Evolutionary conservation across 2,113 vertebrate genomes (phyloP), one percentile per base, ranked within the genome.

Genomic region (Garra rufa): DNA sequence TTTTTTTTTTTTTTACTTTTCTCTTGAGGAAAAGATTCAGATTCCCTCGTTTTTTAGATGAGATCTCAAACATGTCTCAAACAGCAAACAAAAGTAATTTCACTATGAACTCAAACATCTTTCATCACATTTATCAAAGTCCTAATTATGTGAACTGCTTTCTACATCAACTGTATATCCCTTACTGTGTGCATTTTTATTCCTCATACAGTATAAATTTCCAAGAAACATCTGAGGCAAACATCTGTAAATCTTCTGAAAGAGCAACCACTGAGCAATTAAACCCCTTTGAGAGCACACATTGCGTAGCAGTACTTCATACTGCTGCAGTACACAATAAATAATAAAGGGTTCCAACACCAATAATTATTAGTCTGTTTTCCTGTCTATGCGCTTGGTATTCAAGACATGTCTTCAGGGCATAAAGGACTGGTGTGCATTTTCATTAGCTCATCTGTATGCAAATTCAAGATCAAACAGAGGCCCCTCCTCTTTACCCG

Each of bases 401-500:
- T 85, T 67, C 38, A 21, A 79, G 63, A 85, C 74, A 21, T 61
- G 41, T 73, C 50, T 59, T 80, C 5, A 73, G 83, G 83, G 65
- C 83, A 61, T 85, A 48, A 80, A 80, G 63, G 52, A 48, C 55
- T 73, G 21, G 41, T 80, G 59, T 61, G 61, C 34, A 59, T 79
- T 57, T 80, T 75, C 55, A 67, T 74, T 26, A 15, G 43, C 85
- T 83, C 83, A 80, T 69, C 44, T 76, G 82, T 76, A 83, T 87
- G 76, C 46, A 84, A 67, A 87, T 84, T 38, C 50, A 24, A 69
- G 71, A 81, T 79, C 48, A 79, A 82, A 85, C 85, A 48, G 41
- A 50, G 77, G 81, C 86, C 83, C 70, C 74, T 75, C 87, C 70
- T 69, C 80, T 46, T 77, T 44, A 26, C 4, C 59, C 79, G 84